Conservation (phyloP, 2,797 vertebrate species). For the Novumbra hubbsi region DNA sequence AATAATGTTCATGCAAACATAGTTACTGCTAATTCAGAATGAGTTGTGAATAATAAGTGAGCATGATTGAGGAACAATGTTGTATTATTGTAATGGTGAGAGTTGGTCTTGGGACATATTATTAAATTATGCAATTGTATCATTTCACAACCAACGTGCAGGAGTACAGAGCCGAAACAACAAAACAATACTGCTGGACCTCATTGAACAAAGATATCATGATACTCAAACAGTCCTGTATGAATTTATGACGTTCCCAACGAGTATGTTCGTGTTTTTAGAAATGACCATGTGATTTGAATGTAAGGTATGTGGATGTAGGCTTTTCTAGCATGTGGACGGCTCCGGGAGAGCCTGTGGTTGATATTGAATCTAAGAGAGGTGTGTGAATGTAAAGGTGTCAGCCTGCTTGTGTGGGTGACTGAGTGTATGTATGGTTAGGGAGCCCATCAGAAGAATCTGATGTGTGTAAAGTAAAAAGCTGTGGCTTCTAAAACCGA, state of each 20-base stretch:
- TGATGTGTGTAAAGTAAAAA: slow-evolving; percentile 46
- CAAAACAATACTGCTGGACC: too few relatives aligned
- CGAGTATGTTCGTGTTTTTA: not conserved
- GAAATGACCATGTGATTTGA: not conserved
- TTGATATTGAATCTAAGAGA: not conserved
- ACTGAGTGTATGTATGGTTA: not conserved
- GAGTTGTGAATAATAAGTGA: too few relatives aligned
- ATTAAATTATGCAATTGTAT: too few relatives aligned
- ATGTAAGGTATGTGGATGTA: not conserved
- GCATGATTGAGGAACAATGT: too few relatives aligned
- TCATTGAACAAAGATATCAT: slow-evolving; percentile 25
- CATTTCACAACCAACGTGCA: too few relatives aligned
- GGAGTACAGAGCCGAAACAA: too few relatives aligned
- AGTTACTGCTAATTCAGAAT: too few relatives aligned
- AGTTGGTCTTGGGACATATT: too few relatives aligned
- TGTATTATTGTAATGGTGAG: too few relatives aligned
- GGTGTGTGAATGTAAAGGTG: slow-evolving; percentile 2
- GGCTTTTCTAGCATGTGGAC: not conserved
- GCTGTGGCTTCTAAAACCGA: slow-evolving; percentile 54
- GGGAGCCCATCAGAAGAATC: slow-evolving; percentile 47
- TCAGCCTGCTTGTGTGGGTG: slow-evolving; percentile 3
- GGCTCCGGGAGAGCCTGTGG: not conserved
- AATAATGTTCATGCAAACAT: too few relatives aligned
- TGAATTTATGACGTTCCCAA: not conserved
- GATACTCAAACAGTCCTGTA: slow-evolving; percentile 11